Evolutionary conservation across 2,888 invertebrate species (phyloP), one percentile per base, ranked within the genome.

Genomic region (Cheilosia vulpina): DNA sequence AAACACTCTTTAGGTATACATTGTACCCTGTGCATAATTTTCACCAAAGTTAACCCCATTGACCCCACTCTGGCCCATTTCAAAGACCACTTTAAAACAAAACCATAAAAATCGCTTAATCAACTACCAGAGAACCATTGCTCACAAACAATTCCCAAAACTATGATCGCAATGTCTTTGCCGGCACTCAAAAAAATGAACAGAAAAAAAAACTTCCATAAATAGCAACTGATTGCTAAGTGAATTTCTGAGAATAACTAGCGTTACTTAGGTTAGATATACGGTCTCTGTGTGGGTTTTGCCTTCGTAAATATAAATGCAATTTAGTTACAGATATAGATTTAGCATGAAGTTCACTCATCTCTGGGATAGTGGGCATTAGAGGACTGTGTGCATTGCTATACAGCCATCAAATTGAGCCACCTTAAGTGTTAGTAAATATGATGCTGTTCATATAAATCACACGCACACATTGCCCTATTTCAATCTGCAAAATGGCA

Each of bases 161-260:
- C 38, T 38, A 38, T 13, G 38, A 38, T 38, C 38, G 38, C 4
- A 38, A 38, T 38, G 38, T 38, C 13, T 13, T 4, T 38, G 38
- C 38, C 38, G 13, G 13, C 47, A 47, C 19, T 9, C 2, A 15
- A 45, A 45, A 15, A 31, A 27, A n/a, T 9, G 9, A 57, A 57
- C 7, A 34, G n/a, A 15, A 34, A 62, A 31, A 43, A 77, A 34
- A 57, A 43, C 55, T 65, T 66, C 76, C 76, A 82, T 71, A 71
- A 82, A 82, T 82, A 82, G 81, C 77, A 60, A 58, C 82, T 66
- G 77, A 82, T 77, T 71, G 77, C 81, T 82, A 71, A 77, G 82
- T 77, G 77, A 78, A 82, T 71, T 77, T 78, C 77, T 72, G 45
- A 53, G 80, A 82, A 77, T 24, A 65, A 45, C 63, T 34, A 69